Evolutionary conservation across 2,113 vertebrate species (phyloP).

Genomic region (Ochotona curzoniae): DNA sequence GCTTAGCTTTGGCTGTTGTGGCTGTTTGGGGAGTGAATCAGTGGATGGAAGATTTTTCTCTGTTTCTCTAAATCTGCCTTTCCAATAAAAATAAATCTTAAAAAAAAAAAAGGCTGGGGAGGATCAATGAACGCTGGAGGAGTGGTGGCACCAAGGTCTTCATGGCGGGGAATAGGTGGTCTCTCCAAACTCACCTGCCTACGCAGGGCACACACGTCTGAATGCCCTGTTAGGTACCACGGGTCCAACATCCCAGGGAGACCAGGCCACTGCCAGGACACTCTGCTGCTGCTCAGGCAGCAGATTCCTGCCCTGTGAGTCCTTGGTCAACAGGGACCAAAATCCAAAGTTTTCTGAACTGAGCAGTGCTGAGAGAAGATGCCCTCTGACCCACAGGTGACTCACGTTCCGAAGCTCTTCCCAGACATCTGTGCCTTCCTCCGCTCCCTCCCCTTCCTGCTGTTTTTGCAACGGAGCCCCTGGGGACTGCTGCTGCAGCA

Average conservation of each 20-base stretch:
- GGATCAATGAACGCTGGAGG: not conserved
- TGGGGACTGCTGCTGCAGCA: constrained; percentile 41
- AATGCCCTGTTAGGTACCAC: not conserved
- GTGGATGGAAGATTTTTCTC: too few relatives aligned
- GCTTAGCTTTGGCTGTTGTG: too few relatives aligned
- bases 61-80: too few relatives aligned
- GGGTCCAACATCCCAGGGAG: not conserved
- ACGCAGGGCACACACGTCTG: not conserved
- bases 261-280: too few relatives aligned
- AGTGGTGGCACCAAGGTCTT: not conserved
- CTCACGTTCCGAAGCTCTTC: constrained; percentile 22
- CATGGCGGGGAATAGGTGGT: not conserved
- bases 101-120: too few relatives aligned
- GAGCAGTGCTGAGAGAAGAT: too few relatives aligned
- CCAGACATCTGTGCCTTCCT: constrained; percentile 9
- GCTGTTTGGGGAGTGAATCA: too few relatives aligned
- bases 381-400: not conserved
- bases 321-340: not conserved
- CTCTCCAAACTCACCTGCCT: not conserved
- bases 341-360: not conserved
- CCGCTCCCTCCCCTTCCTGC: constrained; percentile 77
- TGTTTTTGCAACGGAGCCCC: constrained; percentile 56
- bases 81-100: too few relatives aligned
- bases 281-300: not conserved
- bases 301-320: too few relatives aligned